Evolutionary conservation across 2,113 vertebrate species (phyloP).

Genomic region (Athene cunicularia): DNA sequence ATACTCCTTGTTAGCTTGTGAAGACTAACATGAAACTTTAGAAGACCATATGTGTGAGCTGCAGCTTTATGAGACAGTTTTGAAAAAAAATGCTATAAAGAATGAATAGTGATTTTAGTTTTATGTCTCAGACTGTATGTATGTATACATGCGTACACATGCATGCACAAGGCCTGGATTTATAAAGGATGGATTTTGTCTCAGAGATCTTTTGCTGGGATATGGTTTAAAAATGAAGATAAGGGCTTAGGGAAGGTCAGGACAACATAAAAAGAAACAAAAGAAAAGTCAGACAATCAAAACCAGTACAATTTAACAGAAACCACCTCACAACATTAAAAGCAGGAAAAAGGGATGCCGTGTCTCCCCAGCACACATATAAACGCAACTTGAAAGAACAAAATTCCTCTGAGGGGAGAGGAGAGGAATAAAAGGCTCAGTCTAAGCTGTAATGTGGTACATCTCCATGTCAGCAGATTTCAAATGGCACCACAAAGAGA

Average conservation of each 20-base stretch:
- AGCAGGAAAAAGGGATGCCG: not conserved
- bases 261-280: not conserved
- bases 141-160: not conserved
- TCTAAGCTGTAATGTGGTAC: not conserved
- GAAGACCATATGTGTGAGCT: not conserved
- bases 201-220: not conserved
- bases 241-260: not conserved
- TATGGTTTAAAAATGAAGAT: not conserved
- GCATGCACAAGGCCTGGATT: not conserved
- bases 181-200: not conserved
- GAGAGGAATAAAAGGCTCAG: not conserved
- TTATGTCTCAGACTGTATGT: not conserved
- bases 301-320: not conserved
- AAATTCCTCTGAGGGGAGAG: not conserved
- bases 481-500: not conserved
- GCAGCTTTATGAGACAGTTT: not conserved
- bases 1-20: not conserved
- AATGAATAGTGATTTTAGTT: not conserved
- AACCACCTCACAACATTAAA: not conserved
- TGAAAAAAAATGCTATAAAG: not conserved
- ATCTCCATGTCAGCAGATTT: not conserved
- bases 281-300: not conserved
- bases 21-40: not conserved
- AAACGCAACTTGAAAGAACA: not conserved
- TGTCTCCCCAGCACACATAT: not conserved